Conservation (phyloP, 2,797 vertebrate genomes). For the Philypnodon macrostomus region DNA sequence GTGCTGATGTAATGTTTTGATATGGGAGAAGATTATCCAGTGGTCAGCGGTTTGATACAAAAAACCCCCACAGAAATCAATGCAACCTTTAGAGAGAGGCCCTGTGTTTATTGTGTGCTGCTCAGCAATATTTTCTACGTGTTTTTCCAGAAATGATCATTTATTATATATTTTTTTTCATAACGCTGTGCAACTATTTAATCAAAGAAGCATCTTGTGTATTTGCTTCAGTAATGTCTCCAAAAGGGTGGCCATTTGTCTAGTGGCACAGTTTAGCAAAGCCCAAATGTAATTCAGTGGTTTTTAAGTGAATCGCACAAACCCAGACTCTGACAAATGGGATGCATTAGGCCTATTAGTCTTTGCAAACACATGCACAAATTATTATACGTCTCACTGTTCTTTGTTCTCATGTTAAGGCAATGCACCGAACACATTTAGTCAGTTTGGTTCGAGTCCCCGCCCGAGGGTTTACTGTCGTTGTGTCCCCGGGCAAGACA, state of each 20-base stretch:
- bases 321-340: constrained; percentile 46
- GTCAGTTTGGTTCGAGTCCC: no score
- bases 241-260: not conserved
- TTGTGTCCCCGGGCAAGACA: no score
- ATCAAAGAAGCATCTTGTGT: constrained; percentile 2
- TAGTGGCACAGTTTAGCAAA: constrained; percentile 8
- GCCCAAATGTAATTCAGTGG: constrained; percentile 23
- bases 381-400: no score
- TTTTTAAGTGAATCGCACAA: constrained; percentile 38
- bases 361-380: constrained; percentile 46
- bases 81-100: not conserved
- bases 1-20: constrained; percentile 11
- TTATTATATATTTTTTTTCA: no score
- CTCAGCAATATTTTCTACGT: no score
- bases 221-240: not conserved
- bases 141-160: no score
- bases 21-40: constrained; percentile 16
- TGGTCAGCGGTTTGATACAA: constrained; percentile 15
- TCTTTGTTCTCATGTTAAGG: not conserved
- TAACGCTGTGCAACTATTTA: not conserved
- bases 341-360: constrained; percentile 50
- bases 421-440: no score
- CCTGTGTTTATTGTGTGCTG: not conserved
- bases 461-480: no score
- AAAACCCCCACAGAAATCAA: constrained; percentile 11